Evolutionary conservation across 2,113 vertebrate species (phyloP).

Genomic region (Tragelaphus imberbis): DNA sequence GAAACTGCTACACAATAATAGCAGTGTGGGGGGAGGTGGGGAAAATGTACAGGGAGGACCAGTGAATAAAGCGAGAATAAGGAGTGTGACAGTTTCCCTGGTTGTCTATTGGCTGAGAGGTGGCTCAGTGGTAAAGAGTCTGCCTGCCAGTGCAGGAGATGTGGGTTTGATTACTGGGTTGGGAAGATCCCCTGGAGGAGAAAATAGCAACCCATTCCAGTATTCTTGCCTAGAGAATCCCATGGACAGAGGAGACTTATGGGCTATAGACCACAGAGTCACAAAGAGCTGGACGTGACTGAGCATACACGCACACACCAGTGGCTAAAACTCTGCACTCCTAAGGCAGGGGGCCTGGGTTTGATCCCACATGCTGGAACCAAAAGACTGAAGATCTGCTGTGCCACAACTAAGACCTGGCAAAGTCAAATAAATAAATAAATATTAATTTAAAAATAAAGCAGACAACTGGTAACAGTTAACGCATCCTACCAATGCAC

Average conservation of each 20-base stretch:
- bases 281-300: background rate
- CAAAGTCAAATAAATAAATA: background rate
- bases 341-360: background rate
- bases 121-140: background rate
- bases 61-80: background rate
- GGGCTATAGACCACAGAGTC: background rate
- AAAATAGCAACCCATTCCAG: background rate
- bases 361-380: background rate
- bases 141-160: background rate
- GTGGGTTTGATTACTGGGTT: background rate
- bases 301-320: background rate
- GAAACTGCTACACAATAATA: background rate
- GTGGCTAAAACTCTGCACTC: background rate
- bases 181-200: background rate
- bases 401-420: background rate
- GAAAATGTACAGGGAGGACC: background rate
- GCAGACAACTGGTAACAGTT: background rate
- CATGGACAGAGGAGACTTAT: background rate
- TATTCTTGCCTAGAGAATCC: background rate
- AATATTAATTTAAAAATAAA: background rate
- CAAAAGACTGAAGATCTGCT: background rate
- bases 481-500: background rate
- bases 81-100: background rate
- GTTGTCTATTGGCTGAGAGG: background rate
- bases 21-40: background rate